Conservation (phyloP, 2,797 vertebrate species). For the Notamacropus eugenii region DNA sequence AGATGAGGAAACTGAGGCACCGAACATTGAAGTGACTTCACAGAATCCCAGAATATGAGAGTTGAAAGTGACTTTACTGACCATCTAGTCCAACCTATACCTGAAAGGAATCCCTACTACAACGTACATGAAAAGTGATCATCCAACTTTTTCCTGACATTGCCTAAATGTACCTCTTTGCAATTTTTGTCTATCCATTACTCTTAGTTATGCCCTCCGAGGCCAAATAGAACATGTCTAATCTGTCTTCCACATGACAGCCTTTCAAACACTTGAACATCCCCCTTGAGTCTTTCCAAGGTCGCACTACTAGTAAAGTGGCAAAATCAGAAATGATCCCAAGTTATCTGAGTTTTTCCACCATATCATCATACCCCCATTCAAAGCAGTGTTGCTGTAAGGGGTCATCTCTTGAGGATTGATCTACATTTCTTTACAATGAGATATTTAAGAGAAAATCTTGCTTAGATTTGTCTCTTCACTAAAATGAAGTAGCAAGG, state of each 20-base stretch:
- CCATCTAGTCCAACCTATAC: neutral
- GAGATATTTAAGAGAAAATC: neutral
- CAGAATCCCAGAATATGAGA: neutral
- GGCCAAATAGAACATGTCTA: neutral
- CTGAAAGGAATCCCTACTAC: neutral
- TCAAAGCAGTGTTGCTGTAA: neutral
- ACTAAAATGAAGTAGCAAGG: neutral
- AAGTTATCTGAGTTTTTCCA: neutral
- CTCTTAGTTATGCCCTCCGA: neutral
- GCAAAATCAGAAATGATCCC: neutral
- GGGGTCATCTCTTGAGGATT: neutral
- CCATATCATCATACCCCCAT: neutral
- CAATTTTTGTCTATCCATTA: neutral
- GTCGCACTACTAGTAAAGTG: neutral
- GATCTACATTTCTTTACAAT: neutral
- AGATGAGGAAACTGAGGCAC: slow-evolving; percentile 42
- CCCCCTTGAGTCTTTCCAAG: neutral
- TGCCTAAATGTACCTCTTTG: neutral
- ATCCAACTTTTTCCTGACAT: neutral
- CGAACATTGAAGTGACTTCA: slow-evolving; percentile 3
- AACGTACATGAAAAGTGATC: neutral
- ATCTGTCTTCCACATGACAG: neutral
- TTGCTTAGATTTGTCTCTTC: neutral
- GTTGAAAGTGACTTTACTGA: neutral
- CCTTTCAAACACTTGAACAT: neutral